A percentile compares a stretch with the other conserved stretches of the same genome.
These are phyloP conservation scores for Oopsacas minuta DNA, from an alignment of 37 sponge, comb jelly and placozoan species.

Conservation along the genomic window DNA sequence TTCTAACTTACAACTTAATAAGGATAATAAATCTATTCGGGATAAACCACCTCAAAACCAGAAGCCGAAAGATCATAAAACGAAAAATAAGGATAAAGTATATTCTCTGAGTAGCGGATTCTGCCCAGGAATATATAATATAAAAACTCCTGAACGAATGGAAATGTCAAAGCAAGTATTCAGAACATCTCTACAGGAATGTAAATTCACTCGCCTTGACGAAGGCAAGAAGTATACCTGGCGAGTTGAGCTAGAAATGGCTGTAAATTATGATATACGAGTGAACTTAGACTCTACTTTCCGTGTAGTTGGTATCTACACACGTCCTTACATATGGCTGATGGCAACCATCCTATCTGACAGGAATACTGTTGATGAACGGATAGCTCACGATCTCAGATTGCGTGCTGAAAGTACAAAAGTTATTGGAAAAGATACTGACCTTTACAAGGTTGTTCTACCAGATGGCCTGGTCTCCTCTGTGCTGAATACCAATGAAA, in stretches of 20 bases:
- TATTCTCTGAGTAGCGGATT: neutral
- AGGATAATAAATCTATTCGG: neutral
- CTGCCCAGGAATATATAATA: neutral
- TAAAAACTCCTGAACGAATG: neutral
- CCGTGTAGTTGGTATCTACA: neutral
- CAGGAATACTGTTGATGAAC: neutral
- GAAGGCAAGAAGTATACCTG: neutral
- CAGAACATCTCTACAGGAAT: neutral
- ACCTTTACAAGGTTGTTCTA: neutral
- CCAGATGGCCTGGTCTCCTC: neutral
- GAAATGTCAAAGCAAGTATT: neutral
- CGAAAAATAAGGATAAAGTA: neutral
- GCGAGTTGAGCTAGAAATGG: neutral
- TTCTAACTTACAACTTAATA: neutral
- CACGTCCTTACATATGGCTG: neutral
- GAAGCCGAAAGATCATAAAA: neutral
- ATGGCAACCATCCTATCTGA: neutral
- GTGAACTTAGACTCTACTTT: neutral
- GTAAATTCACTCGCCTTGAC: neutral
- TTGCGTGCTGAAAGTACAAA: neutral
- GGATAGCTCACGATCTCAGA: constrained; percentile 8
- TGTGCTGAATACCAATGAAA: neutral
- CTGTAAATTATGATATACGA: neutral
- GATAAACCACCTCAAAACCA: neutral
- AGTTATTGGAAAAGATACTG: neutral